Conservation (phyloP, 2,888 invertebrate species). For the Scaeva pyrastri region DNA sequence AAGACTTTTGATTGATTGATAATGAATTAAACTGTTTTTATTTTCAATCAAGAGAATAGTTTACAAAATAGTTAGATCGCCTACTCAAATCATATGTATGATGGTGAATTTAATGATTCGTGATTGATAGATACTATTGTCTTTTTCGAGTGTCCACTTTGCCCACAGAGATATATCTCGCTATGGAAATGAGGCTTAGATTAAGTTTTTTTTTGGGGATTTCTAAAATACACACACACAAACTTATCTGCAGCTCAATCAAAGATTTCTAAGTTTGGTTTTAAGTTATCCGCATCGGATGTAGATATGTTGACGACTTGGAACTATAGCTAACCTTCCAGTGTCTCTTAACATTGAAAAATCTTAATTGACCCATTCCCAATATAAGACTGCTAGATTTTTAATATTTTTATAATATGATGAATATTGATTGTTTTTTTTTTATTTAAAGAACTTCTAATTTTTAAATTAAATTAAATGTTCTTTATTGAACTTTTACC, state of each 20-base stretch:
- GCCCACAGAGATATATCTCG: not conserved
- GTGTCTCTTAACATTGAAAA: not conserved
- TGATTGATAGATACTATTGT: conserved; percentile 37
- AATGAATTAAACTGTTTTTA: conserved; percentile 6
- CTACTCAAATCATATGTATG: conserved; percentile 1
- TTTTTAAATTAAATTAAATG: no score
- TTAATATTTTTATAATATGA: no score
- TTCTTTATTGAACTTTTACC: no score
- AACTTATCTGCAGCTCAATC: not conserved
- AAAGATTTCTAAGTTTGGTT: not conserved
- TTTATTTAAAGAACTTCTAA: no score
- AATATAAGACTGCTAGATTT: no score
- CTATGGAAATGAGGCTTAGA: not conserved
- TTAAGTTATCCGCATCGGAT: not conserved
- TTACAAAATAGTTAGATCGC: conserved; percentile 28
- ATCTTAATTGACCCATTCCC: no score
- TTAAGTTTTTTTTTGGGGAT: not conserved
- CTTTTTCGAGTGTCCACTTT: conserved; percentile 8
- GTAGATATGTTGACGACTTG: not conserved
- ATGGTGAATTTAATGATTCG: conserved; percentile 15
- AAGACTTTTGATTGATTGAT: conserved; percentile 43
- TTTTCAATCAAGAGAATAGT: conserved; percentile 4
- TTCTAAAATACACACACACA: not conserved
- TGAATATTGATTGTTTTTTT: no score
- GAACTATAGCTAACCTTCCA: not conserved